Conservation (phyloP, 2,113 vertebrate genomes). For the Amblyornis subalaris region DNA sequence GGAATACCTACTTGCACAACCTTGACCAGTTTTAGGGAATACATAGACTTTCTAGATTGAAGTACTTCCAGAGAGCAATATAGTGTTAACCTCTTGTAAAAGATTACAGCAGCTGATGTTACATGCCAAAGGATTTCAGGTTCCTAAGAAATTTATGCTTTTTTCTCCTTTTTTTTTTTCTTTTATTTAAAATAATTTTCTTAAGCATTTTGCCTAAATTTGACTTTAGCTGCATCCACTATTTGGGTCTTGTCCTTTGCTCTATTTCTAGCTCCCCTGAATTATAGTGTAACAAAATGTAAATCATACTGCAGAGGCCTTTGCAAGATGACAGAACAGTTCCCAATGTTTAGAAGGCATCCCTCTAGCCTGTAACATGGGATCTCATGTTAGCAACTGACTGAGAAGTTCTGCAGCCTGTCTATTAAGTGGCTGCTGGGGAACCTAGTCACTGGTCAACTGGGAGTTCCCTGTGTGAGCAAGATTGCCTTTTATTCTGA, state of each 20-base stretch:
- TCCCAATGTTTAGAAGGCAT: neutral
- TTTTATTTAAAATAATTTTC: neutral
- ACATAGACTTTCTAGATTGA: neutral
- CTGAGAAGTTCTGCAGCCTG: neutral
- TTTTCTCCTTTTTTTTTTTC: accelerated
- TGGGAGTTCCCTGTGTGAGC: neutral
- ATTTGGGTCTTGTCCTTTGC: neutral
- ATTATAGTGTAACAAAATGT: neutral
- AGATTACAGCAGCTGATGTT: neutral
- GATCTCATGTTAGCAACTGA: neutral
- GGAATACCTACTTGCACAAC: neutral
- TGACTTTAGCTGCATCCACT: neutral
- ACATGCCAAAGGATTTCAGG: neutral
- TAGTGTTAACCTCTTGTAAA: neutral
- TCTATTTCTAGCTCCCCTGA: neutral
- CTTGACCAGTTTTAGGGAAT: neutral
- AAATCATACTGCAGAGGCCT: neutral
- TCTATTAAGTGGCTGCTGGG: neutral
- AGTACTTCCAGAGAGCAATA: neutral
- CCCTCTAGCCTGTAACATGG: neutral
- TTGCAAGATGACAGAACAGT: neutral
- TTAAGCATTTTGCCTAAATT: neutral
- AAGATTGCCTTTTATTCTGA: neutral
- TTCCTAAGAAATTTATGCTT: neutral
- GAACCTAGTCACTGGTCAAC: neutral